phyloP scores from a whole-genome alignment of 2,113 vertebrate species.

The Lepisosteus osseus region DNA sequence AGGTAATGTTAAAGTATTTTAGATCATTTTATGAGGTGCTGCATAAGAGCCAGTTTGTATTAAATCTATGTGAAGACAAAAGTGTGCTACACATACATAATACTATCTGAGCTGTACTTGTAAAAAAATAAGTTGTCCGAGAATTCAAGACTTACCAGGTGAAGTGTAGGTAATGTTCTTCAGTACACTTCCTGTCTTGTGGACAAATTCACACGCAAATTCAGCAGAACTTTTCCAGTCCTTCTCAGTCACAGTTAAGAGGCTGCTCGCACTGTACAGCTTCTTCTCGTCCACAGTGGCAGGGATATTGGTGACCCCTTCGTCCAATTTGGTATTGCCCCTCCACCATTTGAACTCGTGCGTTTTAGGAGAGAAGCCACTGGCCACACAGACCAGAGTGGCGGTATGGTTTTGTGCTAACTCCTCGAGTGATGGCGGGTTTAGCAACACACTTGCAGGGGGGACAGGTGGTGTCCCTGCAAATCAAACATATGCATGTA shows the following conservation, averaged over 20 bases:
- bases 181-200: fast-evolving
- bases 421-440: conserved; percentile 19
- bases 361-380: conserved; percentile 45
- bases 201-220: conserved; percentile 41
- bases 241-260: conserved; percentile 4
- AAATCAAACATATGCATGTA: conserved; percentile 54
- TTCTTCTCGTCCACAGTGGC: fast-evolving
- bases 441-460: conserved; percentile 34
- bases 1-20: no score
- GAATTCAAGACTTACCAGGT: no score
- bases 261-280: conserved; percentile 39
- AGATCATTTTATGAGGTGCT: no score
- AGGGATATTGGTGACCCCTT: not conserved
- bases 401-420: not conserved
- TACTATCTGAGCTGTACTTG: no score
- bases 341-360: conserved; percentile 48
- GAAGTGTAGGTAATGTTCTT: not conserved
- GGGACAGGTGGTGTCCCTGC: conserved; percentile 9
- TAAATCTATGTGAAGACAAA: no score
- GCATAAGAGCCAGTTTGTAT: no score
- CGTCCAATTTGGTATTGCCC: not conserved
- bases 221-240: fast-evolving
- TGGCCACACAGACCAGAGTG: conserved; percentile 52
- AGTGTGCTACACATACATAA: no score
- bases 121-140: no score